Evolutionary conservation across 2,797 vertebrate species (phyloP), one percentile per base, ranked within the genome.

Genomic region (Moxostoma hubbsi): DNA sequence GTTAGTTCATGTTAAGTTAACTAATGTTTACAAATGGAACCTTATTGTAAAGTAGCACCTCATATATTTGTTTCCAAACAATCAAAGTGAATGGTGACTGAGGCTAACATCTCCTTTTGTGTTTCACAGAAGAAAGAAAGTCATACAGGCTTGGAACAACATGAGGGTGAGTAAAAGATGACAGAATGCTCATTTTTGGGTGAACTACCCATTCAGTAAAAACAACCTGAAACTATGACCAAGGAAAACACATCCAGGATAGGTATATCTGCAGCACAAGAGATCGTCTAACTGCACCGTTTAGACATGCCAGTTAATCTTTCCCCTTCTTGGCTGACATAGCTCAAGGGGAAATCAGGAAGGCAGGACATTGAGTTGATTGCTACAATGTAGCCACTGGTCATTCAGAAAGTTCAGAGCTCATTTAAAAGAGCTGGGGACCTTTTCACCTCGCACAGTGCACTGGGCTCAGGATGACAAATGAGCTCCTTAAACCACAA

Each of bases 221-320:
- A 71, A 57, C n/a, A 75, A 66, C 45, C 76, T 53, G 53, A 78
- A 78, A 51, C 58, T 62, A 53, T 79, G 54, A 13, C 72, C 81
- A 75, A 59, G 67, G 71, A 78, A 36, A 74, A 73, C 18, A 73
- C 72, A 18, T 47, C 45, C 72, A 83, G 78, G 74, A 78, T 58
- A 69, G 76, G 65, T 46, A 69, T 36, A 36, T 5, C 36, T 63
- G 65, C 76, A 59, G 77, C 62, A 73, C 73, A 15, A 76, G 74
- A 85, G 81, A 81, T 84, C 81, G 81, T 62, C 51, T 64, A 59
- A 75, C 71, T 69, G 58, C 49, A 8, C 55, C 67, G 62, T 84
- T 84, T 87, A 80, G 65, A 73, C 69, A 65, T 49, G 46, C 46
- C 64, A 65, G 84, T 86, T 88, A 84, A 88, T 87, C 85, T 87